These are phyloP conservation scores for Pseudomugil gertrudae DNA, from an alignment of 2,797 vertebrate genomes.

Conservation along the genomic window DNA sequence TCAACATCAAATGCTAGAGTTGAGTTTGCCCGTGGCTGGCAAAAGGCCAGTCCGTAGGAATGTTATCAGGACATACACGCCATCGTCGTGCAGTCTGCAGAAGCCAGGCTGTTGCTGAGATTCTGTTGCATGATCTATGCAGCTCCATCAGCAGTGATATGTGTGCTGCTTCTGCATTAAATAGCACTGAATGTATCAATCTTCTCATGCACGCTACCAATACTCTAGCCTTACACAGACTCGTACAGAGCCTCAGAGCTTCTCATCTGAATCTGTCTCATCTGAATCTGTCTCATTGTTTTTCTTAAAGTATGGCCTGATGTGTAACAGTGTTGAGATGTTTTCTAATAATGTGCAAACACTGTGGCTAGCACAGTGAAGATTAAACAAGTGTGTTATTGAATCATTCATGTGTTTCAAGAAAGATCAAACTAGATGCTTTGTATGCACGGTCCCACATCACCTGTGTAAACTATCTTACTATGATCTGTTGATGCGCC, in stretches of 20 bases:
- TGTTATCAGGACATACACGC: slow-evolving; percentile 69
- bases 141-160: slow-evolving; percentile 24
- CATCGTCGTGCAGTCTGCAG: slow-evolving; percentile 62
- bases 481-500: slow-evolving; percentile 8
- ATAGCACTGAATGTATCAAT: neutral
- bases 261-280: neutral
- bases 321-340: neutral
- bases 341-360: neutral
- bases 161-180: slow-evolving; percentile 19
- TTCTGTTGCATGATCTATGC: slow-evolving; percentile 17
- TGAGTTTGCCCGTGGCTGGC: slow-evolving; percentile 81
- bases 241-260: neutral
- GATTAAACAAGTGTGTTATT: neutral
- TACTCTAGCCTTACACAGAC: neutral
- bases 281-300: neutral
- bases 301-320: neutral
- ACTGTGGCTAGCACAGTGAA: slow-evolving; percentile 3
- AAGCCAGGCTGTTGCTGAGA: slow-evolving; percentile 29
- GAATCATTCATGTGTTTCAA: neutral
- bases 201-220: neutral
- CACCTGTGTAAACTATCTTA: slow-evolving; percentile 8
- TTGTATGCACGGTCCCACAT: slow-evolving; percentile 19
- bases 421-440: slow-evolving; percentile 8
- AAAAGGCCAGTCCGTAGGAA: slow-evolving; percentile 68
- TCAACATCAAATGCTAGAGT: slow-evolving; percentile 81